Evolutionary conservation across 2,113 vertebrate genomes (phyloP).

Genomic region (Mohoua ochrocephala): DNA sequence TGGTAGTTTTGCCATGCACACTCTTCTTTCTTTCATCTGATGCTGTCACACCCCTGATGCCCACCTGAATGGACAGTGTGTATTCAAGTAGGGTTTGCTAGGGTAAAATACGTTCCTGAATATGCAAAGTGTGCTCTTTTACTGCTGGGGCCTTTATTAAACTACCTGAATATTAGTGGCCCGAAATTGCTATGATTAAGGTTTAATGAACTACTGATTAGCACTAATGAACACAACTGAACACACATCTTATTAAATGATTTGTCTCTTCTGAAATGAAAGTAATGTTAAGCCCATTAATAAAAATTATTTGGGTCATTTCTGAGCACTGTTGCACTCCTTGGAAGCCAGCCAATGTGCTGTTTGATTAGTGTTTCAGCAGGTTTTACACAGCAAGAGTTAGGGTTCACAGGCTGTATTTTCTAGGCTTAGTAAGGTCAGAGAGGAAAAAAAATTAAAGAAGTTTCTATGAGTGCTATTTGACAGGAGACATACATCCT

Average conservation of each 20-base stretch:
- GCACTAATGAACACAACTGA: slow-evolving; percentile 62
- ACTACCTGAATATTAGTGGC: slow-evolving; percentile 53
- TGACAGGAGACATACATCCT: not conserved
- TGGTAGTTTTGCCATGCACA: not conserved
- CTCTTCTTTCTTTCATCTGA: not conserved
- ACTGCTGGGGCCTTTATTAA: slow-evolving; percentile 50
- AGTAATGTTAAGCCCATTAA: slow-evolving; percentile 64
- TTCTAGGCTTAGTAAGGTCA: not conserved
- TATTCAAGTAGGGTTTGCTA: not conserved
- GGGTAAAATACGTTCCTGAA: not conserved
- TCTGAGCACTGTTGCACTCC: slow-evolving; percentile 41
- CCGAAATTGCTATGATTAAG: slow-evolving; percentile 52
- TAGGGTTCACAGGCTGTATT: not conserved
- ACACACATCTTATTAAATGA: slow-evolving; percentile 63
- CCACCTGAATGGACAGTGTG: not conserved
- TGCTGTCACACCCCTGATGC: not conserved
- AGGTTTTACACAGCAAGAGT: not conserved
- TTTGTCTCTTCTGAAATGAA: slow-evolving; percentile 66
- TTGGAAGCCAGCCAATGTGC: not conserved
- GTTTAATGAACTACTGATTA: slow-evolving; percentile 64
- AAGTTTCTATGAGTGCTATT: not conserved
- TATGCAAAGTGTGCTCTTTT: slow-evolving; percentile 18
- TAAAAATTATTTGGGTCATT: slow-evolving; percentile 68
- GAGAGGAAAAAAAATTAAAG: not conserved
- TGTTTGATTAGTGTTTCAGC: not conserved